Evolutionary conservation across 1,140 invertebrate genomes (phyloP).

Genomic region (Atopsyche davidsoni): DNA sequence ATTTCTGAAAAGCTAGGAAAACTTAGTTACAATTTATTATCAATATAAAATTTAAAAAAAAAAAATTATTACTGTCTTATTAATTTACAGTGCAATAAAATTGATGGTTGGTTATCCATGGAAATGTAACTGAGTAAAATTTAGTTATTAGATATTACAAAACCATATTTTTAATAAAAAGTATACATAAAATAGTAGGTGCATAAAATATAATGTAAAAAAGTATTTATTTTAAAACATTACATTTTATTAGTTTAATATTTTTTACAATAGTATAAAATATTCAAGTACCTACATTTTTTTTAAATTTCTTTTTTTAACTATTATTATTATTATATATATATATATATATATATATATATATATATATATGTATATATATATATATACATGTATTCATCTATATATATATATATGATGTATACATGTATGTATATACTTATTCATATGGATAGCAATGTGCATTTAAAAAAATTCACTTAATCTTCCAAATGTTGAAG

Average conservation of each 20-base stretch:
- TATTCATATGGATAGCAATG: not conserved
- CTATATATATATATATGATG: slow-evolving; percentile 4
- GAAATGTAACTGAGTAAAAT: too few relatives aligned
- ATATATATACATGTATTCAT: not conserved
- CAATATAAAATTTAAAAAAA: not conserved
- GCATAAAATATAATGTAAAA: too few relatives aligned
- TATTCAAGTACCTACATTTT: too few relatives aligned
- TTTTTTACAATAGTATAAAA: too few relatives aligned
- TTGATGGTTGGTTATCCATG: too few relatives aligned
- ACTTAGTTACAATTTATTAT: not conserved
- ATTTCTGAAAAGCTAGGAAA: not conserved
- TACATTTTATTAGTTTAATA: too few relatives aligned
- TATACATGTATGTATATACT: not conserved
- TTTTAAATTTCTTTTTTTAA: too few relatives aligned
- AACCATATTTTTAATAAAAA: slow-evolving; percentile 17
- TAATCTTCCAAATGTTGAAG: slow-evolving; percentile 13
- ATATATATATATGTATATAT: slow-evolving; percentile 1
- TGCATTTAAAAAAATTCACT: slow-evolving; percentile 6
- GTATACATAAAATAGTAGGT: slow-evolving; percentile 15
- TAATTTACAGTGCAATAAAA: slow-evolving; percentile 17
- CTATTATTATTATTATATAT: slow-evolving; percentile 15
- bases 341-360: slow-evolving; percentile 10
- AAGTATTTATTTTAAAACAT: too few relatives aligned
- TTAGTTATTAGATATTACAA: too few relatives aligned
- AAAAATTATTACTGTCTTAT: slow-evolving; percentile 15